Conservation (phyloP, 1,140 invertebrate genomes). For the Gryllus bimaculatus region DNA sequence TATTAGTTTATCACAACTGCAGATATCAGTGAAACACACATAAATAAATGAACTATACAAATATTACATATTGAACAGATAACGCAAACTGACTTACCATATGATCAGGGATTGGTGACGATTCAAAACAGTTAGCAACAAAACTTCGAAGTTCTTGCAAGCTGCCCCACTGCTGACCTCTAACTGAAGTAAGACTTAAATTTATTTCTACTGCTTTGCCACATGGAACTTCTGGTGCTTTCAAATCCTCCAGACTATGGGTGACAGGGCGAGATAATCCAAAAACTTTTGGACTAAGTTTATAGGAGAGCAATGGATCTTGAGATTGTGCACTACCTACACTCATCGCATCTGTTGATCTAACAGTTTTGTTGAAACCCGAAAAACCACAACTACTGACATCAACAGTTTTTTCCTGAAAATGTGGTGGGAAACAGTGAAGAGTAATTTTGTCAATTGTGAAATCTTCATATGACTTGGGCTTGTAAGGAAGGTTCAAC, state of each 20-base stretch:
- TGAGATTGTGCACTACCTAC: constrained; percentile 16
- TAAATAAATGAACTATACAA: too few species aligned
- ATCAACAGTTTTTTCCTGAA: constrained; percentile 8
- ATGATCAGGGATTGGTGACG: constrained; percentile 12
- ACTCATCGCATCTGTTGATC: constrained; percentile 16
- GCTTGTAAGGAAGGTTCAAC: background rate
- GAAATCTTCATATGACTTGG: constrained; percentile 18
- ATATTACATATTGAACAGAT: too few species aligned
- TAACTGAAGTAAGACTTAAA: constrained; percentile 27
- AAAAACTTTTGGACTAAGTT: constrained; percentile 47
- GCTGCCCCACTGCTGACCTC: constrained; percentile 43
- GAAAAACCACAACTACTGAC: constrained; percentile 9
- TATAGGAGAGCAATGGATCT: constrained; percentile 20
- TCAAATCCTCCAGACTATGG: constrained; percentile 49
- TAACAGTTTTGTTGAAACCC: constrained; percentile 11
- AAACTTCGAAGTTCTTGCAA: constrained; percentile 46
- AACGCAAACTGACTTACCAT: constrained; percentile 13
- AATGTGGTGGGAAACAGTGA: background rate
- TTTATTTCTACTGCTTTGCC: constrained; percentile 22
- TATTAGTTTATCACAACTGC: too few species aligned
- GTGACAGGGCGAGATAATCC: constrained; percentile 24
- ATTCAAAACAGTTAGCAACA: constrained; percentile 22
- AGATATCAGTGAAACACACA: too few species aligned
- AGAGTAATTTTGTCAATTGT: background rate
- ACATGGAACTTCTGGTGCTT: constrained; percentile 30